Conservation (phyloP, 53 echinoderm and acorn worm species). For the Pentamera pediparva region DNA sequence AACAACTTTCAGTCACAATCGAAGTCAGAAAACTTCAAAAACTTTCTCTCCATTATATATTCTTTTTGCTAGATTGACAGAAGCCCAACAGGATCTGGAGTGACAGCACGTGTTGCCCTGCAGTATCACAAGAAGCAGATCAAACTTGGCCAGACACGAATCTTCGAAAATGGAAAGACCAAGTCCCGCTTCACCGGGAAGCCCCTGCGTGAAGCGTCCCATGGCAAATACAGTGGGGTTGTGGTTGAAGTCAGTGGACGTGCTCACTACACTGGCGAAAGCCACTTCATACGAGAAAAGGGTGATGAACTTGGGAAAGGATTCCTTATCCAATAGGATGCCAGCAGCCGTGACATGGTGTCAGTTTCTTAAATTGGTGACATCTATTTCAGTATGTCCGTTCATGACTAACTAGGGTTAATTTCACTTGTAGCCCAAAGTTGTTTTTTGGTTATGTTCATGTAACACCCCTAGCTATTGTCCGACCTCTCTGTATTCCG, state of each 20-base stretch:
- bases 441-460: no score
- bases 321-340: slow-evolving; percentile 49
- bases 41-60: no score
- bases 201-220: slow-evolving; percentile 45
- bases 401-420: no score
- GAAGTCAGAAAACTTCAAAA: no score
- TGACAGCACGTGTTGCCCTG: slow-evolving; percentile 74
- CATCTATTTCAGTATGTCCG: no score
- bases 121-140: slow-evolving; percentile 72
- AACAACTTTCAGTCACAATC: no score
- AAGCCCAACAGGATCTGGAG: slow-evolving; percentile 76
- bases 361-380: no score
- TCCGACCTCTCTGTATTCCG: no score
- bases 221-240: slow-evolving; percentile 68
- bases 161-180: slow-evolving; percentile 53
- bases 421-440: no score
- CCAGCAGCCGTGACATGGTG: no score
- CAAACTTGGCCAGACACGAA: slow-evolving; percentile 48
- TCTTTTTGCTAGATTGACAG: slow-evolving; percentile 61
- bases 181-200: slow-evolving; percentile 62
- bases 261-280: slow-evolving; percentile 69
- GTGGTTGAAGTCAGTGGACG: slow-evolving; percentile 75
- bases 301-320: slow-evolving; percentile 63
- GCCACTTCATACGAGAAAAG: slow-evolving; percentile 58
- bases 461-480: no score